These are phyloP conservation scores for Cerceris rybyensis DNA, from an alignment of 2,888 invertebrate genomes.

Conservation along the genomic window DNA sequence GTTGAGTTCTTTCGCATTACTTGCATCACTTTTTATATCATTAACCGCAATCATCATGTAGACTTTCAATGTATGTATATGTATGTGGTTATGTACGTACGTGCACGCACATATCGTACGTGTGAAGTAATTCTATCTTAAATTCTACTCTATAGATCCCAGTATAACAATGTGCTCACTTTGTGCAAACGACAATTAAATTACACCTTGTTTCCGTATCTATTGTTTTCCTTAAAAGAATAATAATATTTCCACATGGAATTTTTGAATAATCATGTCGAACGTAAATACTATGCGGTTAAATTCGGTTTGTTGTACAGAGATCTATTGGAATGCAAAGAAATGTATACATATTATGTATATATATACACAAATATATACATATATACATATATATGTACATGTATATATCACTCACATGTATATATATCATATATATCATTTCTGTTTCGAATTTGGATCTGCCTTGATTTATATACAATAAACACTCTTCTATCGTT, in stretches of 20 bases:
- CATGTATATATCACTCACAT: conserved; percentile 1
- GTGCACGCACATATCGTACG: neutral
- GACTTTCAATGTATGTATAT: conserved; percentile 13
- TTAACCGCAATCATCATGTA: conserved; percentile 7
- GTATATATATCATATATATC: conserved; percentile 3
- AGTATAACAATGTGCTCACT: conserved; percentile 62
- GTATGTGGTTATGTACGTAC: conserved; percentile 14
- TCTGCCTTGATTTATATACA: conserved; percentile 67
- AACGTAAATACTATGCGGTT: conserved; percentile 40
- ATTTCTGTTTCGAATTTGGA: conserved; percentile 67
- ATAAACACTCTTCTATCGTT: conserved; percentile 60
- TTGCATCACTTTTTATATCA: conserved; percentile 19
- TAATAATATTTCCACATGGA: conserved; percentile 4
- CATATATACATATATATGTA: conserved; percentile 4
- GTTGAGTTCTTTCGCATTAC: conserved; percentile 29
- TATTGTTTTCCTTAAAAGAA: conserved; percentile 13
- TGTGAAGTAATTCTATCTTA: conserved; percentile 52
- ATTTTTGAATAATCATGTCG: conserved; percentile 19
- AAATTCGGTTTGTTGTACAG: conserved; percentile 54
- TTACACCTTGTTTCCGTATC: conserved; percentile 23
- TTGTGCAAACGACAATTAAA: conserved; percentile 67
- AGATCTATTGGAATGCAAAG: conserved; percentile 69
- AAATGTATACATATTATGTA: conserved; percentile 55
- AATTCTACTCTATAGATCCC: conserved; percentile 52
- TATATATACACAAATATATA: neutral